phyloP scores from a whole-genome alignment of 2,888 invertebrate species.

The Rosalia funebris region DNA sequence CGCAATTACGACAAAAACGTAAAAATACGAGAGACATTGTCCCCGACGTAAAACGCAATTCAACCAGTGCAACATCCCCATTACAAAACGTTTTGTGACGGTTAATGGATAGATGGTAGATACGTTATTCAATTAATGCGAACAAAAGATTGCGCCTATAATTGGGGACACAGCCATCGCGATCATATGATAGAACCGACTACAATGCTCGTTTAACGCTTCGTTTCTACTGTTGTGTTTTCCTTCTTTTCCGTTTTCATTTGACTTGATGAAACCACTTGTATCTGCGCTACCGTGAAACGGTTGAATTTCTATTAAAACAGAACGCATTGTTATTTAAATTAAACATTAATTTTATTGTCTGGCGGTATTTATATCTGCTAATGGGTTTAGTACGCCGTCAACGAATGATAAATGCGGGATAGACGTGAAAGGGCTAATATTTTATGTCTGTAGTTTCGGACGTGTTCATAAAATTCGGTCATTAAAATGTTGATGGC shows the following conservation, averaged over 20 bases:
- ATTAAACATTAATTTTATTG: conserved; percentile 17
- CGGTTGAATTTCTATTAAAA: conserved; percentile 24
- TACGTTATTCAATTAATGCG: conserved; percentile 46
- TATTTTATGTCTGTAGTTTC: background rate
- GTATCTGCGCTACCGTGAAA: conserved; percentile 13
- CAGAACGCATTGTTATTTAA: conserved; percentile 27
- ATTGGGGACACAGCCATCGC: conserved; percentile 39
- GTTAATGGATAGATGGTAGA: conserved; percentile 32
- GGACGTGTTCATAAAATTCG: background rate
- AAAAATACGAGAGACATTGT: conserved; percentile 4
- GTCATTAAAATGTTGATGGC: background rate
- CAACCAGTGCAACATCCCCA: conserved; percentile 8
- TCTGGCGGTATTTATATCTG: conserved; percentile 2
- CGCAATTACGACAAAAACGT: background rate
- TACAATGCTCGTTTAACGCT: conserved; percentile 48
- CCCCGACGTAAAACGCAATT: conserved; percentile 11
- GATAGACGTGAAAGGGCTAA: background rate
- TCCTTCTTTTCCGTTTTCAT: conserved; percentile 40
- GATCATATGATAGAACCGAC: conserved; percentile 43
- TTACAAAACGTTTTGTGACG: conserved; percentile 31
- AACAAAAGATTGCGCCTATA: conserved; percentile 43
- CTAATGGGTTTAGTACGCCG: background rate
- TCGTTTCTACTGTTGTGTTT: conserved; percentile 44
- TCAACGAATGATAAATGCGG: conserved; percentile 2
- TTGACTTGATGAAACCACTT: conserved; percentile 42